A percentile compares a stretch with the other conserved stretches of the same genome.
These are phyloP conservation scores for Cyrtonyx montezumae DNA, from an alignment of 2,113 vertebrate species.

Conservation along the genomic window DNA sequence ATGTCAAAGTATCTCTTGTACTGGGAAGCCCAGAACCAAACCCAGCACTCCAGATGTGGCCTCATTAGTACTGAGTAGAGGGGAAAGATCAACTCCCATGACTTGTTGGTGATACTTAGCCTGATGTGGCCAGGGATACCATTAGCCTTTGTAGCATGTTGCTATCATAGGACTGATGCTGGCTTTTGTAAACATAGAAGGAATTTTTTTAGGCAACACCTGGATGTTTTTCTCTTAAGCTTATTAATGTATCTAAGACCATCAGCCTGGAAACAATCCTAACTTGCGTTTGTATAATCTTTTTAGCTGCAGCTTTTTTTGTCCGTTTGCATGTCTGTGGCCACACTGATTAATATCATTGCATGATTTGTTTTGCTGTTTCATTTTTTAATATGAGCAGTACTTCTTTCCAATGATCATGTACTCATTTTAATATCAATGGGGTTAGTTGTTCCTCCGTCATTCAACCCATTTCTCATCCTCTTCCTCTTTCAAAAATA, in stretches of 20 bases:
- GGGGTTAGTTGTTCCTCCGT: background rate
- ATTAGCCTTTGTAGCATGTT: no score
- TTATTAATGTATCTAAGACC: background rate
- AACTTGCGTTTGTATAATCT: background rate
- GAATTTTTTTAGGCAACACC: background rate
- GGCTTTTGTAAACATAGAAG: background rate
- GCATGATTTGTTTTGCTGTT: background rate
- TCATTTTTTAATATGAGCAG: background rate
- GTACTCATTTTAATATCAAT: background rate
- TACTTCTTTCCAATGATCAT: background rate
- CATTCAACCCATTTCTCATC: background rate
- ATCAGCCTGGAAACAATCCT: background rate
- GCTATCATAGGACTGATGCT: background rate
- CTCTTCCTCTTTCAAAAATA: background rate
- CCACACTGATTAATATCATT: background rate
- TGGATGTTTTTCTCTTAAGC: background rate
- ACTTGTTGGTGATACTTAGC: background rate
- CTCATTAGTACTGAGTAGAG: background rate
- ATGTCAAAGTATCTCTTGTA: background rate
- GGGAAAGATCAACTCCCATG: fast-evolving
- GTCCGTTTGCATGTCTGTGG: background rate
- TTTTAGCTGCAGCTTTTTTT: background rate
- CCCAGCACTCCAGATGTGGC: background rate
- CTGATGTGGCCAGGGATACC: background rate
- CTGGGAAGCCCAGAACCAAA: background rate